Conservation (phyloP, 2,888 invertebrate genomes). For the Tolmerus cingulatus region DNA sequence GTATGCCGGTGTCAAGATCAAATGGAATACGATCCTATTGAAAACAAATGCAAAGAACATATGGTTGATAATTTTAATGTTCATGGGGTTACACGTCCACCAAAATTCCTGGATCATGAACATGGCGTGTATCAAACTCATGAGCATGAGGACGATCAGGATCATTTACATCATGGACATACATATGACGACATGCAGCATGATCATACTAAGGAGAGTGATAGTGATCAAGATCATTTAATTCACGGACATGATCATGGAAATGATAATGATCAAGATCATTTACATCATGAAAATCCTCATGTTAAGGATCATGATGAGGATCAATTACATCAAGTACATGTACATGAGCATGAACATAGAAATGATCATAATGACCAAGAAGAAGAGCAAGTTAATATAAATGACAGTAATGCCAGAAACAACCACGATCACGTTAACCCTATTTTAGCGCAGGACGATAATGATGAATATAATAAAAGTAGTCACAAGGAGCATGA, state of each 20-base stretch:
- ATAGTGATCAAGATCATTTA: neutral
- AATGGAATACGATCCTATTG: conserved; percentile 62
- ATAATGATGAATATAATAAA: neutral
- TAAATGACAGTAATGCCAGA: neutral
- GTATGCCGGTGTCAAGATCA: conserved; percentile 72
- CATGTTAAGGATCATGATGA: neutral
- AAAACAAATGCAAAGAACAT: conserved; percentile 55
- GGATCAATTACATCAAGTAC: conserved; percentile 28
- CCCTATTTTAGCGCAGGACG: neutral
- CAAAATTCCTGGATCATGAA: conserved; percentile 59
- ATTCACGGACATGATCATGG: neutral
- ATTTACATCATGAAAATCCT: neutral
- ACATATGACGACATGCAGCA: neutral
- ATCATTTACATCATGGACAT: neutral
- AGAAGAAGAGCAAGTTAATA: neutral
- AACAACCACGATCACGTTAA: neutral
- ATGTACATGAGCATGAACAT: neutral
- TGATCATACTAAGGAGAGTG: conserved; percentile 23
- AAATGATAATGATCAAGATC: neutral
- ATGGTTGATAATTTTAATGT: conserved; percentile 49
- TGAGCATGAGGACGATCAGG: neutral
- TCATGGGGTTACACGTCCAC: conserved; percentile 58
- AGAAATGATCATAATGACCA: neutral
- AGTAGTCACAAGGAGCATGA: neutral
- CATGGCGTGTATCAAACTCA: conserved; percentile 39